phyloP scores from a whole-genome alignment of 2,797 vertebrate species.

The Loris lydekkerianus region DNA sequence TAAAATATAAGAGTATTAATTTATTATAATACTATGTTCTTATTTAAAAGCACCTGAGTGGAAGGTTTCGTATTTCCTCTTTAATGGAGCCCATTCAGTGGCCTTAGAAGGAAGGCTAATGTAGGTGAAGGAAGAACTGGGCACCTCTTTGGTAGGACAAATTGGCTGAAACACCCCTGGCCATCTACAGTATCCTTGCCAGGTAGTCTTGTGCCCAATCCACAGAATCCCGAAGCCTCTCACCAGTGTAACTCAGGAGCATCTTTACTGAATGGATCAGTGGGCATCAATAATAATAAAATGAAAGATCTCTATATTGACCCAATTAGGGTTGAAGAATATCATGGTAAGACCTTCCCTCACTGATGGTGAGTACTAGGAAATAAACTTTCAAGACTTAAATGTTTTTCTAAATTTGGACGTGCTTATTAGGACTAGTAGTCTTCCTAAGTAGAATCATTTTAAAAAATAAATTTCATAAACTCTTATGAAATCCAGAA shows the following conservation, averaged over 20 bases:
- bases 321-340: neutral
- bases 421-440: constrained; percentile 18
- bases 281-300: neutral
- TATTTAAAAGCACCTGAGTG: neutral
- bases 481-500: constrained; percentile 44
- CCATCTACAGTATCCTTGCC: neutral
- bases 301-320: neutral
- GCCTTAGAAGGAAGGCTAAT: neutral
- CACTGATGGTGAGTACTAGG: neutral
- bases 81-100: neutral
- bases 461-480: constrained; percentile 49
- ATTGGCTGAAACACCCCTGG: neutral
- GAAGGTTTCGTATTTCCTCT: neutral
- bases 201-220: neutral
- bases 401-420: constrained; percentile 44
- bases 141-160: neutral
- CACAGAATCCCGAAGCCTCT: neutral
- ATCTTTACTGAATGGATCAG: neutral
- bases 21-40: neutral
- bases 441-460: constrained; percentile 42
- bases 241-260: neutral
- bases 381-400: constrained; percentile 53
- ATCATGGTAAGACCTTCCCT: neutral
- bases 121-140: neutral
- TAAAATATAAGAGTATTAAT: neutral